A percentile compares a stretch with the other conserved stretches of the same genome.
phyloP scores from a whole-genome alignment of 2,797 vertebrate genomes.

The Ctenopoma multispine region DNA sequence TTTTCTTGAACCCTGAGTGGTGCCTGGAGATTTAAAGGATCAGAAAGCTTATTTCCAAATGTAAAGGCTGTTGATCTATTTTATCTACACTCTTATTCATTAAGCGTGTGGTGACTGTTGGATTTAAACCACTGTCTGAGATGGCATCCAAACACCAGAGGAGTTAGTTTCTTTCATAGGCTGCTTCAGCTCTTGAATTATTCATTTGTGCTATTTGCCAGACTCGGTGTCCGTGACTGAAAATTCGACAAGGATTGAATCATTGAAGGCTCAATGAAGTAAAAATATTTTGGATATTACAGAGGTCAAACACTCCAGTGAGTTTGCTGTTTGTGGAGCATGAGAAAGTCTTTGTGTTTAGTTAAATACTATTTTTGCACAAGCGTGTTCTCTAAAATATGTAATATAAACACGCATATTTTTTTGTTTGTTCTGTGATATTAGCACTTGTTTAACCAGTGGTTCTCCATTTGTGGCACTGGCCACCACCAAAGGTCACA shows the following conservation, averaged over 20 bases:
- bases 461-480: not conserved
- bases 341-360: not conserved
- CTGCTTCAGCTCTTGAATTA: constrained; percentile 65
- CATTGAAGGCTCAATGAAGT: constrained; percentile 39
- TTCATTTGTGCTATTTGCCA: constrained; percentile 60
- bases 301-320: constrained; percentile 6
- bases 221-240: constrained; percentile 33
- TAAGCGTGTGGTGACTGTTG: constrained; percentile 41
- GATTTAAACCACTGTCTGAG: constrained; percentile 49
- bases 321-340: not conserved
- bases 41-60: constrained; percentile 44
- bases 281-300: constrained; percentile 34
- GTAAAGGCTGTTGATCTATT: constrained; percentile 51
- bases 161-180: constrained; percentile 52
- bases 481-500: not conserved
- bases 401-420: not conserved
- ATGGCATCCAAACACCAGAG: constrained; percentile 64
- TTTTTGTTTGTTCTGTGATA: not conserved
- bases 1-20: constrained; percentile 17
- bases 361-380: not conserved
- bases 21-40: constrained; percentile 42
- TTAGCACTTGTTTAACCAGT: not conserved
- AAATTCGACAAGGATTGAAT: constrained; percentile 32
- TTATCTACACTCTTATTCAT: constrained; percentile 61
- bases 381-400: not conserved